phyloP scores from a whole-genome alignment of 2,888 invertebrate species.

The Scaptomyza tumidula region DNA sequence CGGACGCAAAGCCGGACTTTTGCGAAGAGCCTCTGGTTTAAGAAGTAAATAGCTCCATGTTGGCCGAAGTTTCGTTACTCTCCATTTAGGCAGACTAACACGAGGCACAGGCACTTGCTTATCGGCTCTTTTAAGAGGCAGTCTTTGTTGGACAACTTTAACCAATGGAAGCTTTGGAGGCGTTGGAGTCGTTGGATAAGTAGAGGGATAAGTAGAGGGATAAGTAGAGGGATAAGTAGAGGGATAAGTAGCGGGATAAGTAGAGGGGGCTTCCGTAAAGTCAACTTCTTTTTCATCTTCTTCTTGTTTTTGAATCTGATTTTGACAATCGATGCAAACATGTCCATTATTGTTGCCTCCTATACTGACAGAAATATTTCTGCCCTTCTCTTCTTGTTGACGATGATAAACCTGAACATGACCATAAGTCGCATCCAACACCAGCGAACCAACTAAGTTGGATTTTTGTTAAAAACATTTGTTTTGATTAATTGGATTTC shows the following conservation, averaged over 20 bases:
- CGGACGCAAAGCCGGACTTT: too few relatives aligned
- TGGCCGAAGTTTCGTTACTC: background rate
- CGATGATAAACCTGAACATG: constrained; percentile 4
- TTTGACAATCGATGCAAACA: constrained; percentile 39
- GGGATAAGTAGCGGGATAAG: too few relatives aligned
- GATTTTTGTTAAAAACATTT: background rate
- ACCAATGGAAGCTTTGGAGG: background rate
- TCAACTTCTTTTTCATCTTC: too few relatives aligned
- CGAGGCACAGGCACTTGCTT: background rate
- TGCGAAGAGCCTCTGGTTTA: too few relatives aligned
- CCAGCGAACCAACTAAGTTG: background rate
- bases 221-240: too few relatives aligned
- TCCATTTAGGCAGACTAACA: too few relatives aligned
- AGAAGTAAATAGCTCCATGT: background rate
- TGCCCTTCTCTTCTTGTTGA: background rate
- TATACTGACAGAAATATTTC: constrained; percentile 15
- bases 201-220: too few relatives aligned
- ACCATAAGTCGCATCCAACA: background rate
- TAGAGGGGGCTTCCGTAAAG: too few relatives aligned
- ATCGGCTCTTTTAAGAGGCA: background rate
- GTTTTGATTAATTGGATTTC: background rate
- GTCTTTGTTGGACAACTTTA: background rate
- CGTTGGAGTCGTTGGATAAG: too few relatives aligned
- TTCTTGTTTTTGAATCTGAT: constrained; percentile 5
- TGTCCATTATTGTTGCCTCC: constrained; percentile 6